Percentiles rank a stretch among this genome's conserved stretches.
Evolutionary conservation across 1,140 invertebrate genomes (phyloP).

Genomic region (Steinernema feltiae): DNA sequence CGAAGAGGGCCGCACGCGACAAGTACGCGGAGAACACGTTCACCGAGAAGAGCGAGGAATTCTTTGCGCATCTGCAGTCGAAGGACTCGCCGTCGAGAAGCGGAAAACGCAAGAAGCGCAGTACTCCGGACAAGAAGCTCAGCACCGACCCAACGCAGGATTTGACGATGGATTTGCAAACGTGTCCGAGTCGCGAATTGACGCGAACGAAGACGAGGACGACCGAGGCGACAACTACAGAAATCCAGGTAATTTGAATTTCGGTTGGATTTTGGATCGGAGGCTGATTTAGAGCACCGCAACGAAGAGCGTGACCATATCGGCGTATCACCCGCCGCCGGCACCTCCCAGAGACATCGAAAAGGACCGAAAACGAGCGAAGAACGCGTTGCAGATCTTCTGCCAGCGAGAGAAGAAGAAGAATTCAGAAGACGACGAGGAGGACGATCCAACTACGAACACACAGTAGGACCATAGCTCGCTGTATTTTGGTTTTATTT

Average conservation of each 20-base stretch:
- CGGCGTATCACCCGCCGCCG: not conserved
- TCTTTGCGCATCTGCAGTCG: not conserved
- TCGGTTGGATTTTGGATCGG: not conserved
- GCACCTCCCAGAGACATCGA: not conserved
- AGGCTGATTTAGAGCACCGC: not conserved
- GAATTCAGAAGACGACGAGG: not conserved
- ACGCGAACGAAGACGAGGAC: not conserved
- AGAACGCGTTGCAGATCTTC: not conserved
- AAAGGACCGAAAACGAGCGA: not conserved
- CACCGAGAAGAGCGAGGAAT: not conserved
- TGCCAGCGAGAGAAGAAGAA: not conserved
- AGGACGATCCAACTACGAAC: too few relatives aligned
- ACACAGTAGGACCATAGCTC: too few relatives aligned
- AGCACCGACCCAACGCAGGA: not conserved
- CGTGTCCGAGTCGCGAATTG: not conserved
- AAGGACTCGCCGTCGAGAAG: not conserved
- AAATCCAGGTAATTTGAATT: not conserved
- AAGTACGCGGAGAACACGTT: too few relatives aligned
- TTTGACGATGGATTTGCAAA: not conserved
- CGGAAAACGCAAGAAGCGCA: not conserved
- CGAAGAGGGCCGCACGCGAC: not conserved
- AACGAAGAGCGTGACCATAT: not conserved
- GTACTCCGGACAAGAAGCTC: not conserved
- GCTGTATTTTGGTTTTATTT: too few relatives aligned
- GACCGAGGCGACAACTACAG: not conserved